phyloP scores from a whole-genome alignment of 2,113 vertebrate species.

The Piaya cayana region DNA sequence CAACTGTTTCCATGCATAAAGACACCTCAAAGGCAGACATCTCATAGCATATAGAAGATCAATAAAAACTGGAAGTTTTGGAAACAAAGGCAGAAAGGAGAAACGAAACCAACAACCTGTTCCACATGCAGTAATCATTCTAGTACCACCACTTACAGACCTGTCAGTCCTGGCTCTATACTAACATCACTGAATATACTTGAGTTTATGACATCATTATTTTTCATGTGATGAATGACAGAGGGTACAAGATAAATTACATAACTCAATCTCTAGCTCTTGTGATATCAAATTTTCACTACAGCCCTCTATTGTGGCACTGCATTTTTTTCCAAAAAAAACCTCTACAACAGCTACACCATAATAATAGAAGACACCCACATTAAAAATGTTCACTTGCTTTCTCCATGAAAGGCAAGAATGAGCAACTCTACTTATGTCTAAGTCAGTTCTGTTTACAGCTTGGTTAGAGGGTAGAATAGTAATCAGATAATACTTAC shows the following conservation, averaged over 20 bases:
- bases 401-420: not conserved
- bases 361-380: not conserved
- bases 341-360: not conserved
- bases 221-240: not conserved
- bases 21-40: not conserved
- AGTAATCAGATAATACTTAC: constrained; percentile 76
- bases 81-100: not conserved
- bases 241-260: not conserved
- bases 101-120: not conserved
- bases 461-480: not conserved
- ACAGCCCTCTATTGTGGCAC: not conserved
- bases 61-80: not conserved
- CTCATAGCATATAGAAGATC: not conserved
- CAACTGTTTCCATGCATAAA: not conserved
- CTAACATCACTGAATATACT: not conserved
- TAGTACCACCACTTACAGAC: not conserved
- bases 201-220: not conserved
- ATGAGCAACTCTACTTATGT: not conserved
- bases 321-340: not conserved
- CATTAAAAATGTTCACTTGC: not conserved
- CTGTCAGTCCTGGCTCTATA: not conserved
- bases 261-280: not conserved
- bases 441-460: not conserved
- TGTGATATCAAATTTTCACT: not conserved
- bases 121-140: not conserved